These are phyloP conservation scores for Papilio demoleus DNA, from an alignment of 2,888 invertebrate species.

Conservation along the genomic window DNA sequence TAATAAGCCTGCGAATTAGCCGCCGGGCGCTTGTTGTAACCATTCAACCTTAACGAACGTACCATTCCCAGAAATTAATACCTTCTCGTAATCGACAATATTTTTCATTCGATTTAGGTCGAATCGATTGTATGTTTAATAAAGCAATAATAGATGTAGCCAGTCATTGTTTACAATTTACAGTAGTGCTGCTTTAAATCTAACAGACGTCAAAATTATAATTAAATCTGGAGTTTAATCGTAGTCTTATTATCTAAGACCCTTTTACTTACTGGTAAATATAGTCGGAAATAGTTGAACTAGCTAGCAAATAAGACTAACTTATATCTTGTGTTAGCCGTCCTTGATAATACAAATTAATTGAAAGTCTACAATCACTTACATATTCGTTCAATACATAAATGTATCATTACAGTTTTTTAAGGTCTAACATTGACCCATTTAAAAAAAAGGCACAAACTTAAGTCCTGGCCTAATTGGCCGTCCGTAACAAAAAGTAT, in stretches of 20 bases:
- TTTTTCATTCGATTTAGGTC: constrained; percentile 1
- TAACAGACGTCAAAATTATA: too few species aligned
- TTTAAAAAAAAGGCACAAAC: constrained; percentile 1
- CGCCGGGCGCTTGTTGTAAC: constrained; percentile 34
- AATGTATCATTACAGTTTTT: too few species aligned
- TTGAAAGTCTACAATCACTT: not conserved
- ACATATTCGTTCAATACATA: too few species aligned
- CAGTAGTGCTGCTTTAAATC: too few species aligned
- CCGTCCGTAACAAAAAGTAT: constrained; percentile 26
- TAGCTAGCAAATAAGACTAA: too few species aligned
- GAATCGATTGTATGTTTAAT: not conserved
- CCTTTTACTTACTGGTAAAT: too few species aligned
- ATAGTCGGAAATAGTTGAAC: too few species aligned
- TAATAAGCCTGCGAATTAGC: constrained; percentile 44
- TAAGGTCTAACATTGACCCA: constrained; percentile 24
- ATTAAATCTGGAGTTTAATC: too few species aligned
- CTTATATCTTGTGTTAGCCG: not conserved
- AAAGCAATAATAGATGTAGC: not conserved
- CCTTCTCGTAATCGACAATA: constrained; percentile 17
- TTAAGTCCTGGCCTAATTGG: not conserved
- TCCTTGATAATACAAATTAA: not conserved
- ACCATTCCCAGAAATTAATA: constrained; percentile 27
- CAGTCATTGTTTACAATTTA: not conserved
- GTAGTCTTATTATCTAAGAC: too few species aligned
- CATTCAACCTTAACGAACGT: constrained; percentile 22